Conservation (phyloP, 2,888 invertebrate species). For the Steinernema carpocapsae region DNA sequence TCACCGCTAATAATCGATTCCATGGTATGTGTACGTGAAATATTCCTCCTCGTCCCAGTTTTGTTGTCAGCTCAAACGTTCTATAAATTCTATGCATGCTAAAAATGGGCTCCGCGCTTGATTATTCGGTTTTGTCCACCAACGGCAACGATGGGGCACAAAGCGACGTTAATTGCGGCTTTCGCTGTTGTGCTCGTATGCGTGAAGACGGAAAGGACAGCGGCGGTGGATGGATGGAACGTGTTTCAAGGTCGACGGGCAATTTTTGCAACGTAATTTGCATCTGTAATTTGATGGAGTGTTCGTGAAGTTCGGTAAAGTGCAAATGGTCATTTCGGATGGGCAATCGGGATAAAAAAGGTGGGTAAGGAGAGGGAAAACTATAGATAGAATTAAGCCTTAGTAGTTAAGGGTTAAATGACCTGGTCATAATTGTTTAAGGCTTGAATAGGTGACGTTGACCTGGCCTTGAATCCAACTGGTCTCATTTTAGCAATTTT, state of each 20-base stretch:
- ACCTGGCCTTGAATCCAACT: no score
- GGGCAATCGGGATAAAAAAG: no score
- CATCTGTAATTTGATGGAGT: background rate
- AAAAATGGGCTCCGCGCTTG: background rate
- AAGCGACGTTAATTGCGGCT: constrained; percentile 1
- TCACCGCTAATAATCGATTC: constrained; percentile 4
- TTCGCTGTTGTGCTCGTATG: background rate
- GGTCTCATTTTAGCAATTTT: no score
- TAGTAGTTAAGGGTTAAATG: no score
- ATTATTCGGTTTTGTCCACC: background rate
- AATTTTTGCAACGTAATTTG: constrained; percentile 19
- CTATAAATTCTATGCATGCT: constrained; percentile 30
- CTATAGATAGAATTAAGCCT: no score
- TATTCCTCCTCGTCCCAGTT: background rate
- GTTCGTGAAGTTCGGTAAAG: background rate
- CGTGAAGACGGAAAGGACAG: no score
- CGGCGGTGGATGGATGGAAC: no score
- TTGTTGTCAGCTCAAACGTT: background rate
- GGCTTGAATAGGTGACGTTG: no score
- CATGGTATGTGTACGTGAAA: background rate
- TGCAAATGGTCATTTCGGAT: no score
- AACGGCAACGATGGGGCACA: background rate
- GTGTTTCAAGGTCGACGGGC: constrained; percentile 8
- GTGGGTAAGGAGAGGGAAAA: no score
- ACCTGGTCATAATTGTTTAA: no score